Conservation (phyloP, 2,888 invertebrate genomes). For the Melieria picta region DNA sequence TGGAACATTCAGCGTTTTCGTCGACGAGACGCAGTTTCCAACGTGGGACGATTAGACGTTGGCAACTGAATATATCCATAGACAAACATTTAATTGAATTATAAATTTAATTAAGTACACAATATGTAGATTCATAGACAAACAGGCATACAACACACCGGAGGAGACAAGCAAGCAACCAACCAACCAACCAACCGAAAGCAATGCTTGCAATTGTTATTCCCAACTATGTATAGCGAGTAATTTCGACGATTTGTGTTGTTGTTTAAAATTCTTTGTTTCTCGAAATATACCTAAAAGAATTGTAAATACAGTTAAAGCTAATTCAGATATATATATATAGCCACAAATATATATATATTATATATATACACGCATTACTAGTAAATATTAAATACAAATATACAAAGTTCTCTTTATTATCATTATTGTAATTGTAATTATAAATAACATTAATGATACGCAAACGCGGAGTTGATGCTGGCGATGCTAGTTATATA, state of each 20-base stretch:
- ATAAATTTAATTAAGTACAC: conserved; percentile 2
- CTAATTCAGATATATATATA: conserved; percentile 16
- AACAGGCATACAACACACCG: neutral
- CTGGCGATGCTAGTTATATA: conserved; percentile 25
- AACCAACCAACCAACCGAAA: conserved; percentile 18
- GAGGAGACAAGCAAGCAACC: conserved; percentile 6
- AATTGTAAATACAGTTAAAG: conserved; percentile 1
- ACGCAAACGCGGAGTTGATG: neutral
- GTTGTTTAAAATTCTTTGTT: too few species aligned
- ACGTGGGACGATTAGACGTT: conserved; percentile 73
- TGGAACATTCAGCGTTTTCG: conserved; percentile 68
- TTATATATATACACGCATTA: conserved; percentile 36
- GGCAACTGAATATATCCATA: conserved; percentile 12
- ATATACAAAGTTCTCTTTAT: conserved; percentile 33
- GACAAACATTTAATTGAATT: conserved; percentile 9
- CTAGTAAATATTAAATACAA: conserved; percentile 35
- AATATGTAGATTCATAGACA: neutral
- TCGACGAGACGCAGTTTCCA: conserved; percentile 72
- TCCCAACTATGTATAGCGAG: too few species aligned
- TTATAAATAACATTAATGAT: conserved; percentile 22
- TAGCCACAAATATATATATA: conserved; percentile 7
- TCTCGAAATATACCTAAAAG: conserved; percentile 1
- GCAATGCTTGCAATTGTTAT: neutral
- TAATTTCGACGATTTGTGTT: too few species aligned
- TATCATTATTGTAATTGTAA: conserved; percentile 28